These are phyloP conservation scores for Eupeodes latifasciatus DNA, from an alignment of 2,888 invertebrate species.

Conservation along the genomic window DNA sequence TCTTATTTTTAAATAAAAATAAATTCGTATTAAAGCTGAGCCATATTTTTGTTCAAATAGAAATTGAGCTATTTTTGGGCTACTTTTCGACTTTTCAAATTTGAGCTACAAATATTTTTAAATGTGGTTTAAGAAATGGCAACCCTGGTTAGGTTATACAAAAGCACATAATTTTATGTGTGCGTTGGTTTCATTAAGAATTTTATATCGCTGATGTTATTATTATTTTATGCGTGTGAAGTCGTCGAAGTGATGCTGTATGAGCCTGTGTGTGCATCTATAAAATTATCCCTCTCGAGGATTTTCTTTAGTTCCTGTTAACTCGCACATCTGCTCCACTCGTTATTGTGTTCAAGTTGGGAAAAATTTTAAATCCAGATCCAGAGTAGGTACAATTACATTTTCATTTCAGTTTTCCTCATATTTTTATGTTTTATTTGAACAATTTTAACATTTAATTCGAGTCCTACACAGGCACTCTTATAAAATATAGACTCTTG, in stretches of 20 bases:
- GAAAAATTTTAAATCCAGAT: slow-evolving; percentile 64
- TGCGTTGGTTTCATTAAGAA: slow-evolving; percentile 69
- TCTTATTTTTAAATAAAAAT: too few species aligned
- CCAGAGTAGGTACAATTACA: slow-evolving; percentile 54
- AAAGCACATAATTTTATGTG: slow-evolving; percentile 13
- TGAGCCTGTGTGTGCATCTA: slow-evolving; percentile 6
- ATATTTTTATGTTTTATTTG: slow-evolving; percentile 9
- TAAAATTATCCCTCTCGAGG: slow-evolving; percentile 1
- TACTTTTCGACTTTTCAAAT: too few species aligned
- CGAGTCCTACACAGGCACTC: slow-evolving; percentile 24
- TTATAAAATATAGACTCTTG: neutral
- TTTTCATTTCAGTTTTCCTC: slow-evolving; percentile 58
- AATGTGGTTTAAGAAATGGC: too few species aligned
- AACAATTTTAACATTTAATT: slow-evolving; percentile 52
- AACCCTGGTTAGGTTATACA: too few species aligned
- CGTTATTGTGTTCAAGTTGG: slow-evolving; percentile 8
- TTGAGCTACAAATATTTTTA: too few species aligned
- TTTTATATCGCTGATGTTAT: slow-evolving; percentile 41
- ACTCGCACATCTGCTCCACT: slow-evolving; percentile 20
- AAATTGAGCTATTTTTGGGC: too few species aligned
- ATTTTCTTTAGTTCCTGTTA: slow-evolving; percentile 23
- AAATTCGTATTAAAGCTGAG: too few species aligned
- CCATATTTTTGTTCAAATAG: too few species aligned
- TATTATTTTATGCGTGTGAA: slow-evolving; percentile 50
- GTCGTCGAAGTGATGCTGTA: slow-evolving; percentile 23